Base-by-base conservation (phyloP, 2,888 invertebrate genomes). In the Marasmarcha lunaedactyla region DNA sequence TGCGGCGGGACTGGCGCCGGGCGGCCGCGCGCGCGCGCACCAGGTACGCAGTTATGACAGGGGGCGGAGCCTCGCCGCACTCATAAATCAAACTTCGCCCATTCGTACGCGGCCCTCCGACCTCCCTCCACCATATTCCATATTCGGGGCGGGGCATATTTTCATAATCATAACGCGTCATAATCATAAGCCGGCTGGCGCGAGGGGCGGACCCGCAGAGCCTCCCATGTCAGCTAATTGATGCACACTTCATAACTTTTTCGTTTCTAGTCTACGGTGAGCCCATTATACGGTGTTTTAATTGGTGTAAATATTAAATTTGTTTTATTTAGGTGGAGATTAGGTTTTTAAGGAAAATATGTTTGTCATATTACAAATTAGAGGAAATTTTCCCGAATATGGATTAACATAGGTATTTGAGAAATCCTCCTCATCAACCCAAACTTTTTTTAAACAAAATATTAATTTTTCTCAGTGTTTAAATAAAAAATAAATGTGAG, bases 1-100 rank as follows among this genome's bases (percentile, higher is more conserved):
- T n/a, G n/a, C n/a, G n/a, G n/a, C n/a, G n/a, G n/a, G n/a, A n/a
- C n/a, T n/a, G 65, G 63, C 67, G 66, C 61, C 74, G n/a, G n/a
- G n/a, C n/a, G n/a, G n/a, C n/a, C n/a, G n/a, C n/a, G 74, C 83
- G 79, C 83, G 85, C 87, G 87, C 87, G 86, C 86, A 86, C 86
- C 84, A 81, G 83, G 76, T 79, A 78, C 67, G 68, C 85, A 85
- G 86, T 88, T 88, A 88, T 88, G 88, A 88, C 88, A 87, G 86
- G 84, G 86, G 67, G 88, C 86, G 87, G 87, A 67, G 86, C 84
- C 85, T 73, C 71, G 76, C 76, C 69, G 68, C 74, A 76, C 85
- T 88, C 87, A 88, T 88, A 88, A 88, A 88, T 88, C 87, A 87
- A 86, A 87, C 86, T 81, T 83, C 77, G 81, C 77, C 84, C 83